These are phyloP conservation scores for Thymelicus sylvestris DNA, from an alignment of 2,888 invertebrate genomes.

Conservation along the genomic window DNA sequence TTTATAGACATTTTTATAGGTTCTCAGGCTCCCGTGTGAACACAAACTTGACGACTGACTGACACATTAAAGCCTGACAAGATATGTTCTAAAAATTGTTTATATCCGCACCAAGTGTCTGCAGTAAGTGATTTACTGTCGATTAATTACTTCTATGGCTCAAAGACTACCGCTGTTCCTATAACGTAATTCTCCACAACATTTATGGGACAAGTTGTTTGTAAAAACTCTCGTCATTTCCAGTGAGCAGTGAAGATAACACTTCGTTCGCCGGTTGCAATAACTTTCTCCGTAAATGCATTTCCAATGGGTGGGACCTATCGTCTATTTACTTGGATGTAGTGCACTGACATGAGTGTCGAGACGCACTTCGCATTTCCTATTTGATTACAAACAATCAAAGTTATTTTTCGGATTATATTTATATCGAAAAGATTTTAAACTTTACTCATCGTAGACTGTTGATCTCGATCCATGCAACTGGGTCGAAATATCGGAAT, in stretches of 20 bases:
- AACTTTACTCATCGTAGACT: too few relatives aligned
- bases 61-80: not conserved
- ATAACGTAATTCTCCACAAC: conserved; percentile 15
- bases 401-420: too few relatives aligned
- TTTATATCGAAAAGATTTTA: too few relatives aligned
- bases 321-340: not conserved
- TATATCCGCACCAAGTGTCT: not conserved
- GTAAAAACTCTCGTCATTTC: conserved; percentile 30
- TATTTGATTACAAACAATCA: too few relatives aligned
- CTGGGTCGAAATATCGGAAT: too few relatives aligned
- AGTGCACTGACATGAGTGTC: not conserved
- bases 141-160: conserved; percentile 27
- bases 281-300: conserved; percentile 39
- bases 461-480: too few relatives aligned
- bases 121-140: not conserved
- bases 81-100: not conserved
- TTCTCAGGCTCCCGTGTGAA: not conserved
- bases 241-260: conserved; percentile 29
- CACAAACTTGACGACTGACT: not conserved
- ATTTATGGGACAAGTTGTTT: conserved; percentile 22
- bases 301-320: conserved; percentile 31
- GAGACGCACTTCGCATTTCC: too few relatives aligned
- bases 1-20: not conserved
- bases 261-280: conserved; percentile 19
- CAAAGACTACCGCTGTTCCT: conserved; percentile 23